Evolutionary conservation across 2,797 vertebrate species (phyloP).

Genomic region (Podargus strigoides): DNA sequence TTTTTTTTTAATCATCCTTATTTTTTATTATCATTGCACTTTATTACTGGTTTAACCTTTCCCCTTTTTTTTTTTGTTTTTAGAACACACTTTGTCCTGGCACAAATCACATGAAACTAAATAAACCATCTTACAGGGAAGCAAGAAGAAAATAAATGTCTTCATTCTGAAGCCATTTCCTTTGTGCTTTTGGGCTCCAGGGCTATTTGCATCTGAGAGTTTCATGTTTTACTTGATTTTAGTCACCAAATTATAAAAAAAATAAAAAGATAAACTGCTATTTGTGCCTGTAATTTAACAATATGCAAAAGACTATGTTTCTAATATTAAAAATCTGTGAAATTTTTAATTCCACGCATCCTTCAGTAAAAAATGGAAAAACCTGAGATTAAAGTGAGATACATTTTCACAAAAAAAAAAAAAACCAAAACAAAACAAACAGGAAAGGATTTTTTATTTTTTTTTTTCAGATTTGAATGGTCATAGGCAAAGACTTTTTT

Average conservation of each 20-base stretch:
- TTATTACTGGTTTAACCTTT: not conserved
- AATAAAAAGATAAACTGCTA: not conserved
- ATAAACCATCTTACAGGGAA: not conserved
- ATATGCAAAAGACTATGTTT: not conserved
- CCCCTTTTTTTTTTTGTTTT: slow-evolving; percentile 1
- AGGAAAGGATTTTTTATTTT: not conserved
- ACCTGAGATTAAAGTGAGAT: not conserved
- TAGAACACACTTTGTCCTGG: slow-evolving; percentile 11
- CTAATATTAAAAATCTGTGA: not conserved
- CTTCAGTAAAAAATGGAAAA: not conserved
- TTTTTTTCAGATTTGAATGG: not conserved
- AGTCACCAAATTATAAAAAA: not conserved
- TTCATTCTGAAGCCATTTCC: slow-evolving; percentile 30
- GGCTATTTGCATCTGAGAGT: not conserved
- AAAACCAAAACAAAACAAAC: no score
- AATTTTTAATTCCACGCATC: not conserved
- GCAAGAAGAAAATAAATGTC: slow-evolving; percentile 34
- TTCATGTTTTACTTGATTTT: not conserved
- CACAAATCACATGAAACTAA: slow-evolving; percentile 32
- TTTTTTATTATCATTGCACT: not conserved
- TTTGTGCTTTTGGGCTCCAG: not conserved
- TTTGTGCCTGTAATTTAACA: not conserved
- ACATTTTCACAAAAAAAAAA: not conserved
- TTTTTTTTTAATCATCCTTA: not conserved
- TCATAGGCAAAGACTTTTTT: not conserved